Conservation (phyloP, 2,888 invertebrate species). For the Heliconius ismenius region DNA sequence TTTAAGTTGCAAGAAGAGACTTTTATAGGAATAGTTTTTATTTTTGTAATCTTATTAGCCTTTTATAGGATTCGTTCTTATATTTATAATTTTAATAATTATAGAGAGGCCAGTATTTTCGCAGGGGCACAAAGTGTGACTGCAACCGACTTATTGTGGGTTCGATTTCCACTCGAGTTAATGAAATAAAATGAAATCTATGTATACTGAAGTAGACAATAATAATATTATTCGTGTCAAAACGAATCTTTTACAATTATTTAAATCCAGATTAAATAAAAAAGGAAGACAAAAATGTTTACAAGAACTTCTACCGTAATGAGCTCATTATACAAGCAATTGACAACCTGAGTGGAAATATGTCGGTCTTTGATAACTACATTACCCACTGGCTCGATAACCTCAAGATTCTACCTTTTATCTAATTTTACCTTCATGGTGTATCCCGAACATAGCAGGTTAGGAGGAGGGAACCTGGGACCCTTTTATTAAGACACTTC, state of each 20-base stretch:
- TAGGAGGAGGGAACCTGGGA: background rate
- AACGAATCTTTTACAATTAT: background rate
- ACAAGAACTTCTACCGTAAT: conserved; percentile 20
- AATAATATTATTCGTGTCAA: background rate
- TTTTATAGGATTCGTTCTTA: no score
- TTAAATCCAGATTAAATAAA: conserved; percentile 10
- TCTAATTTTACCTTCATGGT: background rate
- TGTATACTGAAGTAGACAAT: no score
- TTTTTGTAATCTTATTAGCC: background rate
- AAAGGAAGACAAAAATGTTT: conserved; percentile 15
- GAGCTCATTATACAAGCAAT: conserved; percentile 24
- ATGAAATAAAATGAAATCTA: no score
- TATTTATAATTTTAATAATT: background rate
- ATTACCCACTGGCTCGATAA: conserved; percentile 4
- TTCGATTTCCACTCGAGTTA: no score
- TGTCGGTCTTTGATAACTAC: conserved; percentile 9
- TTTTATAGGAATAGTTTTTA: background rate
- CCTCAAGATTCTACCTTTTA: conserved; percentile 3
- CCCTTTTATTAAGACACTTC: background rate
- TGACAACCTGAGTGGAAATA: conserved; percentile 21
- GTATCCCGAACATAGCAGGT: background rate
- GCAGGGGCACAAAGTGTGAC: no score
- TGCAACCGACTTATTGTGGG: no score
- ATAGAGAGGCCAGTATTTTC: no score
- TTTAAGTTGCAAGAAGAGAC: background rate